phyloP scores from a whole-genome alignment of 2,113 vertebrate species.

The Sakesphorus luctuosus region DNA sequence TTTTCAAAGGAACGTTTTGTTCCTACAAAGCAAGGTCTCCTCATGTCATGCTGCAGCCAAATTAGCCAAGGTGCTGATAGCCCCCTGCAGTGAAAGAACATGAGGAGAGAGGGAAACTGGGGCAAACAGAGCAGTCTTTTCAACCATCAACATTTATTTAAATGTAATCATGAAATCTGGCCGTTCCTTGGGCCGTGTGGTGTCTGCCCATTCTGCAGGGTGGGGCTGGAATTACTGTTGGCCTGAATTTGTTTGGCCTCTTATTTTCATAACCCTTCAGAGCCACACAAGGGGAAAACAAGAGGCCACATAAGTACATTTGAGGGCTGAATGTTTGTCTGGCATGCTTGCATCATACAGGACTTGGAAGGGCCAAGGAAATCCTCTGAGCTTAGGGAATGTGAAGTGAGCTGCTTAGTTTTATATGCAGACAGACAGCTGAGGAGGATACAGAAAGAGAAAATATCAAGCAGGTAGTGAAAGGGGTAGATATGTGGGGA shows the following conservation, averaged over 20 bases:
- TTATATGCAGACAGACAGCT: neutral
- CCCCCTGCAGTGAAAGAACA: constrained; percentile 23
- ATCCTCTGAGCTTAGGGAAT: constrained; percentile 39
- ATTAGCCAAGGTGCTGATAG: constrained; percentile 39
- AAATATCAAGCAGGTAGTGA: neutral
- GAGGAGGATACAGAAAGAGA: neutral
- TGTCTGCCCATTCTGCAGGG: constrained; percentile 54
- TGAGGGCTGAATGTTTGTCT: constrained; percentile 12
- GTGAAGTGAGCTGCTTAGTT: neutral
- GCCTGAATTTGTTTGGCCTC: constrained; percentile 49
- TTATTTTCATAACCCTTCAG: constrained; percentile 60
- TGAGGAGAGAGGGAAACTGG: neutral
- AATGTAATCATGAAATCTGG: constrained; percentile 33
- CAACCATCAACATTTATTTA: constrained; percentile 52
- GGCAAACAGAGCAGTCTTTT: constrained; percentile 28
- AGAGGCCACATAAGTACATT: constrained; percentile 54
- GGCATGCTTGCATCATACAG: constrained; percentile 34
- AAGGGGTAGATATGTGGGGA: neutral
- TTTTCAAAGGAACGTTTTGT: constrained; percentile 37
- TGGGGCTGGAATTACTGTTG: constrained; percentile 59
- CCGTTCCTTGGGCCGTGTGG: constrained; percentile 29
- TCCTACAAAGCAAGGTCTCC: neutral
- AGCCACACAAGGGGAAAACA: constrained; percentile 54
- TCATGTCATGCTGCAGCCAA: neutral
- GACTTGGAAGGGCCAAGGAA: neutral